Percentiles rank a stretch among this genome's conserved stretches.
These are phyloP conservation scores for Bergia sp. DNA, from an alignment of 92 coral and sea anemone species.

Conservation along the genomic window DNA sequence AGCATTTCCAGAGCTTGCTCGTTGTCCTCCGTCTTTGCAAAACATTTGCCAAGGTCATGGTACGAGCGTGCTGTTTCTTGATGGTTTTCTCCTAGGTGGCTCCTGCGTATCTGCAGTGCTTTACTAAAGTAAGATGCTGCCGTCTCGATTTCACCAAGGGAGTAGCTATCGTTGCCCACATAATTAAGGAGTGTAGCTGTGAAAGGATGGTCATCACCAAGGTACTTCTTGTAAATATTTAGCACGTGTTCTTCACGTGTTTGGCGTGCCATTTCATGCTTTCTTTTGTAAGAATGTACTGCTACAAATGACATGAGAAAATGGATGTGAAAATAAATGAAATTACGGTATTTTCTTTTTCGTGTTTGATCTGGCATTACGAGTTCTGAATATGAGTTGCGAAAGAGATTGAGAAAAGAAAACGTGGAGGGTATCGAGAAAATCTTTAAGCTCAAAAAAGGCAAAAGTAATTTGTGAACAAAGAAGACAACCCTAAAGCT, in stretches of 20 bases:
- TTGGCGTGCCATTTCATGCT: conserved; percentile 29
- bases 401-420: too few relatives aligned
- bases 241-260: conserved; percentile 36
- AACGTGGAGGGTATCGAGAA: too few relatives aligned
- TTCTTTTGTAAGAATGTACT: background rate
- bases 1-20: conserved; percentile 50
- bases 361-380: too few relatives aligned
- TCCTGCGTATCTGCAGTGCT: conserved; percentile 51
- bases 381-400: too few relatives aligned
- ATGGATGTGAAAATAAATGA: too few relatives aligned
- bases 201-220: too few relatives aligned
- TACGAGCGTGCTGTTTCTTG: conserved; percentile 58
- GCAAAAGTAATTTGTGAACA: too few relatives aligned
- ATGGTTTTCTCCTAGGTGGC: conserved; percentile 49
- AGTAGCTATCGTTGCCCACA: conserved; percentile 52
- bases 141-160: conserved; percentile 37
- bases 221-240: conserved; percentile 44
- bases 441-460: too few relatives aligned
- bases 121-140: conserved; percentile 35
- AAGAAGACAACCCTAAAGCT: too few relatives aligned
- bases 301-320: background rate
- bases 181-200: conserved; percentile 26
- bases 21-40: conserved; percentile 27
- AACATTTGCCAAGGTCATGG: conserved; percentile 57
- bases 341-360: too few relatives aligned